Evolutionary conservation across 2,113 vertebrate species (phyloP), one percentile per base, ranked within the genome.

Genomic region (Cephalopterus ornatus): DNA sequence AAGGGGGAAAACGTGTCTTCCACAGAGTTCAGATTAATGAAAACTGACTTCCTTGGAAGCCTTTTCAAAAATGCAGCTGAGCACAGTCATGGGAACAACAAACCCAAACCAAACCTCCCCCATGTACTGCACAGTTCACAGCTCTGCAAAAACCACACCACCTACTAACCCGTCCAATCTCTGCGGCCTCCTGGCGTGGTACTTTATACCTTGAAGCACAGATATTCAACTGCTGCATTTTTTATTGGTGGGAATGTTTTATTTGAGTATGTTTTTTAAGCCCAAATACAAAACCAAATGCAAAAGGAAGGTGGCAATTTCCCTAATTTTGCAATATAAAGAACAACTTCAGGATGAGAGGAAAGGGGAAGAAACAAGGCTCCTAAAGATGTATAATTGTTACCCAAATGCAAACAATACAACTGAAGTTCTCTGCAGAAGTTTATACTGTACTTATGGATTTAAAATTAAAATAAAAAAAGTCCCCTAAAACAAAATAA

Each of bases 201-300:
- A 23, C 23, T 37, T 47, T 8, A 21, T 9, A 52, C 74, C 66
- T 93, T 58, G 44, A 78, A 95, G 47, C 63, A 94, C 1, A 30
- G 2, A 78, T 13, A 93, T 27, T 70, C 52, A 85, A 88, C 26
- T 2, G 11, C 65, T 88, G 76, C 74, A 42, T 37, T 37, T 58
- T 80, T 81, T 79, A 44, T 63, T 70, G 94, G 92, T 97, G 94
- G 96, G 92, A 97, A 97, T 96, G 96, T 97, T 97, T 97, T 96
- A 97, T 97, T 97, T 77, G 82, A 96, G 79, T 95, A 96, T 23
- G 62, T 88, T 86, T 88, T 95, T 93, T 87, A 97, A 97, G 94
- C 92, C 87, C 94, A 94, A 96, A 97, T 95, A 95, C 94, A 97
- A 94, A 98, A 96, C 88, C 89, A 97, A 96, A 97, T 47, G 74